Base-by-base conservation (phyloP, 2,888 invertebrate species). In the Yponomeuta sedellus region DNA sequence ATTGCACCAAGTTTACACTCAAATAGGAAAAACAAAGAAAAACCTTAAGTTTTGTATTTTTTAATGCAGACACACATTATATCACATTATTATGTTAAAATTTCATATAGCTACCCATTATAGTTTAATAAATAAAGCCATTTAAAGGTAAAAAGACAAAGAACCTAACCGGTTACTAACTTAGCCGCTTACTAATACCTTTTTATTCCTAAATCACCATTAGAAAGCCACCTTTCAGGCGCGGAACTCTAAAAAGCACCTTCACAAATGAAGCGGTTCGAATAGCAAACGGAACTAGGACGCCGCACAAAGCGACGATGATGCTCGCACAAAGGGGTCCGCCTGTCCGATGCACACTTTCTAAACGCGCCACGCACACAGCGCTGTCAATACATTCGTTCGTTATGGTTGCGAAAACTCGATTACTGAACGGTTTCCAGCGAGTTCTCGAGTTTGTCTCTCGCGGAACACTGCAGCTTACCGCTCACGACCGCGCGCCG, bases 221-320 rank as follows among this genome's bases (percentile, higher is more conserved):
- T 34, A 34, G 5, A 8, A 34, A 34, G 34, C 8, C 34, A 34
- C 6, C 0, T 34, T 34, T 34, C 34, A 8, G 8, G 8, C 5
- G 5, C 34, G 34, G 34, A 34, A 34, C 34, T 34, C 34, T 34
- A 34, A 34, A 34, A 63, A 63, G 63, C 44, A 62, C 34, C 22
- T 59, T 12, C 63, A 25, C 63, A 63, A 63, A 63, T 63, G 63
- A 44, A 63, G 63, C 63, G 40, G 20, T 63, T 63, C 63, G 44
- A 63, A 63, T 63, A 63, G 63, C 62, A 62, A 39, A 62, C 28
- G 40, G 10, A 68, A 69, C 64, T 70, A 40, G 69, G 69, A 39
- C 70, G 67, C 20, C 65, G 22, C 58, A 70, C 70, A 70, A 70
- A 69, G 70, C 65, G 25, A 52, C 62, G 67, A 66, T 68, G 67